phyloP scores from a whole-genome alignment of 2,888 invertebrate genomes.

The Sarcophaga caerulescens region DNA sequence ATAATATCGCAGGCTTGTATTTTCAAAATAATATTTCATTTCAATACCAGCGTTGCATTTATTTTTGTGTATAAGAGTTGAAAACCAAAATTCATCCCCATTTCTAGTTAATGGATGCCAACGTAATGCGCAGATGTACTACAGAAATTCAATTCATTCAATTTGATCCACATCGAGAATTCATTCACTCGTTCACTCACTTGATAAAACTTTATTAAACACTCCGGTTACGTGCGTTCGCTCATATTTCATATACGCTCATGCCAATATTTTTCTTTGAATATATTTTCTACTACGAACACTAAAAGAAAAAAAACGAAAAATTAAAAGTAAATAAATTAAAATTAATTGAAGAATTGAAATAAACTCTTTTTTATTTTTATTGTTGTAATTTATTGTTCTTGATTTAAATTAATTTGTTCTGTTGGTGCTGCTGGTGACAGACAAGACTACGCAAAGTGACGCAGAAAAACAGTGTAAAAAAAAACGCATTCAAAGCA shows the following conservation, averaged over 20 bases:
- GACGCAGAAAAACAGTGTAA: background rate
- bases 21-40: conserved; percentile 5
- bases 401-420: conserved; percentile 13
- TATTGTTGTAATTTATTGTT: conserved; percentile 34
- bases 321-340: conserved; percentile 48
- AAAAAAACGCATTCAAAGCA: conserved; percentile 39
- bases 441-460: too few species aligned
- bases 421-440: conserved; percentile 3
- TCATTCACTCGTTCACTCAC: conserved; percentile 13
- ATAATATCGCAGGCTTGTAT: conserved; percentile 1
- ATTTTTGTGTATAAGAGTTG: background rate
- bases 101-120: conserved; percentile 31
- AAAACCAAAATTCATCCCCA: conserved; percentile 30
- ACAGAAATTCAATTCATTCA: conserved; percentile 4
- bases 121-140: conserved; percentile 55
- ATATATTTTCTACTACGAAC: conserved; percentile 18
- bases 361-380: background rate
- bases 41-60: background rate
- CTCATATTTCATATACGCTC: conserved; percentile 29
- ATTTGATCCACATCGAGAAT: too few species aligned
- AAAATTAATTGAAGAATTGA: conserved; percentile 55
- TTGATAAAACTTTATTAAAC: conserved; percentile 29
- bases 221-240: conserved; percentile 13
- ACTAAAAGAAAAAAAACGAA: conserved; percentile 7
- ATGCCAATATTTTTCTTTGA: conserved; percentile 14